Evolutionary conservation across 2,888 invertebrate species (phyloP).

Genomic region (Sarcophaga variegata): DNA sequence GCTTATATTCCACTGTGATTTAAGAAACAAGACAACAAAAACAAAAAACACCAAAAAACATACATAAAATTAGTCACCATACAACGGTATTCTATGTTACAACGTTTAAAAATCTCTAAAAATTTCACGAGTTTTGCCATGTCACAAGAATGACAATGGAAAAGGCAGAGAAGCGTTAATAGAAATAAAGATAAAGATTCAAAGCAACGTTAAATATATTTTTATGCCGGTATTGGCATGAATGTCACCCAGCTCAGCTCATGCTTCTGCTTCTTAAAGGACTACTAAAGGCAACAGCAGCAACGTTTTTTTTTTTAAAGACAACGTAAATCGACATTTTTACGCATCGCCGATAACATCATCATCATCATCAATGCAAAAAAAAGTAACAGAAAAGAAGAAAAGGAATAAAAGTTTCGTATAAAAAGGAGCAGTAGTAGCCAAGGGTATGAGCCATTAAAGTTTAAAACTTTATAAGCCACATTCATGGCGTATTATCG

Average conservation of each 20-base stretch:
- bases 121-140: conserved; percentile 76
- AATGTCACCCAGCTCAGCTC: not conserved
- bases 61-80: too few relatives aligned
- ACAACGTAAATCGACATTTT: conserved; percentile 66
- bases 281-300: not conserved
- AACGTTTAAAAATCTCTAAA: conserved; percentile 52
- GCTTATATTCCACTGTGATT: too few relatives aligned
- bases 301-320: conserved; percentile 23
- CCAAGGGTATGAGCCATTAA: conserved; percentile 32
- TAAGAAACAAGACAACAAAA: too few relatives aligned
- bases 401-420: not conserved
- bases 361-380: not conserved
- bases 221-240: conserved; percentile 31
- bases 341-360: conserved; percentile 71
- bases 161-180: not conserved
- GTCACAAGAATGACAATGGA: conserved; percentile 71
- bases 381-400: not conserved
- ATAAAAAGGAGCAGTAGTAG: not conserved
- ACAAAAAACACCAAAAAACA: too few relatives aligned
- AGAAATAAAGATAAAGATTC: not conserved
- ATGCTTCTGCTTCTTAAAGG: not conserved
- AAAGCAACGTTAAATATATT: not conserved
- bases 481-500: conserved; percentile 59
- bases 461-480: conserved; percentile 66
- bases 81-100: too few relatives aligned